phyloP scores from a whole-genome alignment of 2,888 invertebrate genomes.

The Plagiodera versicolora region DNA sequence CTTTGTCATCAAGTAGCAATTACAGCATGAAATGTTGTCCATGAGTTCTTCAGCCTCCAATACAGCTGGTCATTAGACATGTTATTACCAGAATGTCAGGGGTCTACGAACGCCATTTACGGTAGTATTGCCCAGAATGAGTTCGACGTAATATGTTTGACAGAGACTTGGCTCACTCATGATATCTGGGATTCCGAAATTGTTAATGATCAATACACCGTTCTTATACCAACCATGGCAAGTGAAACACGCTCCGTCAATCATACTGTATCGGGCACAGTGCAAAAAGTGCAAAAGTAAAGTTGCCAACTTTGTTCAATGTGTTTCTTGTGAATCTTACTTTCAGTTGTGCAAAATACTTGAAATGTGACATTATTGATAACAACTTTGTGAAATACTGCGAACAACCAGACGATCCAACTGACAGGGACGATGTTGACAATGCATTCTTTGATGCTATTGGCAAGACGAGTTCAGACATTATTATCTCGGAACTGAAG shows the following conservation, averaged over 20 bases:
- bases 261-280: neutral
- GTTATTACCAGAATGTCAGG: too few species aligned
- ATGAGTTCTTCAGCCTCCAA: too few species aligned
- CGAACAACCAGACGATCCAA: neutral
- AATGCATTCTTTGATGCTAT: conserved; percentile 9
- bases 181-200: too few species aligned
- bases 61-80: too few species aligned
- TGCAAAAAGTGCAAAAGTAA: conserved; percentile 10
- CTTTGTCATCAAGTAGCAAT: too few species aligned
- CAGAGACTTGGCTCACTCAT: too few species aligned
- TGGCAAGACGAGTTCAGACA: conserved; percentile 1
- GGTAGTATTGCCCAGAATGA: too few species aligned
- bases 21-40: too few species aligned
- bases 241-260: conserved; percentile 6
- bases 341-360: conserved; percentile 8
- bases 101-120: too few species aligned
- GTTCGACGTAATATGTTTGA: too few species aligned
- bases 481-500: conserved; percentile 6
- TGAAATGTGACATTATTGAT: neutral
- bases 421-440: neutral
- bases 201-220: too few species aligned
- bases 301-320: conserved; percentile 4
- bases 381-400: conserved; percentile 5
- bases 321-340: conserved; percentile 4
- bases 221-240: conserved; percentile 3